A percentile compares a stretch with the other conserved stretches of the same genome.
phyloP scores from a whole-genome alignment of 2,888 invertebrate species.

The Margaritifera margaritifera region DNA sequence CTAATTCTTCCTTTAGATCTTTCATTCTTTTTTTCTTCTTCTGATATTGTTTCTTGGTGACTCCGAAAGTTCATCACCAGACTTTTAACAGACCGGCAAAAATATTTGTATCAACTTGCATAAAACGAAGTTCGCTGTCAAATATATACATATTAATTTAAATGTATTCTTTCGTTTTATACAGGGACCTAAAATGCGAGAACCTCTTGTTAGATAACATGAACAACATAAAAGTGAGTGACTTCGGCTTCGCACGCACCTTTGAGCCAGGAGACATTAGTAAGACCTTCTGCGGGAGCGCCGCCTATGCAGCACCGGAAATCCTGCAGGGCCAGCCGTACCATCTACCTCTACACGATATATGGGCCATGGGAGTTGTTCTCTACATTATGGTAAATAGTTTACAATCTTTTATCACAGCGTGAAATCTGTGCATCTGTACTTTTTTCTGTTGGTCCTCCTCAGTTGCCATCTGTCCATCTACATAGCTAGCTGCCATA shows the following conservation, averaged over 20 bases:
- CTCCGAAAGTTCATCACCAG: too few species aligned
- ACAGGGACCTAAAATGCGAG: constrained; percentile 88
- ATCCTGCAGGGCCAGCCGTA: constrained; percentile 82
- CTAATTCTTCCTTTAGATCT: too few species aligned
- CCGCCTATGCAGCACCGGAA: constrained; percentile 92
- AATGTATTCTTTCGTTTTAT: constrained; percentile 36
- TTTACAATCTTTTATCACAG: not conserved
- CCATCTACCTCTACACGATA: constrained; percentile 76
- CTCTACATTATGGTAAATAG: constrained; percentile 82
- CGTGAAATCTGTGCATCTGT: not conserved
- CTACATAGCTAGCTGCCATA: not conserved
- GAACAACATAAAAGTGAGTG: constrained; percentile 88
- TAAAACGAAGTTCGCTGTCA: too few species aligned
- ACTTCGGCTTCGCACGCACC: constrained; percentile 84
- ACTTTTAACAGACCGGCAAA: too few species aligned
- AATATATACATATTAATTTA: too few species aligned
- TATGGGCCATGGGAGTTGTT: constrained; percentile 86
- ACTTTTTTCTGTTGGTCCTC: not conserved
- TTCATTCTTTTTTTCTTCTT: too few species aligned
- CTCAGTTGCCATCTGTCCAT: too few species aligned
- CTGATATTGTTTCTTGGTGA: too few species aligned
- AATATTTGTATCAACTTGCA: too few species aligned
- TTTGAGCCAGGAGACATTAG: constrained; percentile 64
- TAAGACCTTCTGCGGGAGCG: constrained; percentile 76
- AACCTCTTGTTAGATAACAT: constrained; percentile 78